phyloP scores from a whole-genome alignment of 2,797 vertebrate species.

The Aplochiton taeniatus region DNA sequence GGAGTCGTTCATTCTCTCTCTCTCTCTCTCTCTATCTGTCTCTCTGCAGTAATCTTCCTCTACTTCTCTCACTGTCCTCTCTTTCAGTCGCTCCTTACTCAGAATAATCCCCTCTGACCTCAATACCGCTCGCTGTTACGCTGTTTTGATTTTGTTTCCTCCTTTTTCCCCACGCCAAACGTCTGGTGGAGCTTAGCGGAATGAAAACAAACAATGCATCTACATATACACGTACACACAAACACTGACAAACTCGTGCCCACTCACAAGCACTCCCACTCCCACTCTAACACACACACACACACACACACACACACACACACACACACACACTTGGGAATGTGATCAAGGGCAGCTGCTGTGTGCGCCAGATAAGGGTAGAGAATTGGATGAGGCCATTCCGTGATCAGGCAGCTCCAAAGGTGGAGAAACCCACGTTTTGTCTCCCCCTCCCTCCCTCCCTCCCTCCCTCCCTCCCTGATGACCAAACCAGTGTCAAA shows the following conservation, averaged over 20 bases:
- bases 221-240: not conserved
- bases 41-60: not conserved
- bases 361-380: conserved; percentile 34
- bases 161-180: conserved; percentile 2
- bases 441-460: conserved; percentile 23
- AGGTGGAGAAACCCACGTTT: conserved; percentile 14
- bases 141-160: not conserved
- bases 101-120: conserved; percentile 1
- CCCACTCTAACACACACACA: not conserved
- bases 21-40: no score
- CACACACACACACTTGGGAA: not conserved
- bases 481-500: not conserved
- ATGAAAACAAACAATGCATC: not conserved
- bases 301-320: not conserved
- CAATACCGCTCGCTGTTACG: not conserved
- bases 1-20: no score
- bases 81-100: not conserved
- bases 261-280: not conserved
- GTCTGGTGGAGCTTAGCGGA: not conserved
- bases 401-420: not conserved
- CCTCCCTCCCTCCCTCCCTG: not conserved
- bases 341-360: not conserved
- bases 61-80: not conserved
- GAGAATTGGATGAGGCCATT: not conserved
- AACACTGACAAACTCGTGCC: not conserved